Conservation (phyloP, 2,113 vertebrate species). For the Rutilus rutilus region DNA sequence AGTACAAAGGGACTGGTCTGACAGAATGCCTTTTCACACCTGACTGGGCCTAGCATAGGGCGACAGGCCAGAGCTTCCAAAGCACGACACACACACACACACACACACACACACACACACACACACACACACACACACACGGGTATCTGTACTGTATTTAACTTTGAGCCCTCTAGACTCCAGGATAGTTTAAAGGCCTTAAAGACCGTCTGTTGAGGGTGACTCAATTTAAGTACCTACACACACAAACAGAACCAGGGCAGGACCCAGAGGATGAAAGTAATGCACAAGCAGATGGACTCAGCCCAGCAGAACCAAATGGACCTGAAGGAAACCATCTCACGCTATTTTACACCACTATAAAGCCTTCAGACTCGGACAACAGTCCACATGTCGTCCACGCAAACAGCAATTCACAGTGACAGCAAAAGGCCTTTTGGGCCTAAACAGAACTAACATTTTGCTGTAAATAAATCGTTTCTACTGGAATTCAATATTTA, state of each 20-base stretch:
- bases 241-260: slow-evolving; percentile 41
- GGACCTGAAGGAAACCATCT: slow-evolving; percentile 44
- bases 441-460: neutral
- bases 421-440: neutral
- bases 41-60: slow-evolving; percentile 80
- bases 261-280: slow-evolving; percentile 48
- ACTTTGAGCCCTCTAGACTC: slow-evolving; percentile 68
- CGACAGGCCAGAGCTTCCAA: slow-evolving; percentile 79
- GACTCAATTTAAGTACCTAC: slow-evolving; percentile 76
- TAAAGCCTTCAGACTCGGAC: slow-evolving; percentile 14
- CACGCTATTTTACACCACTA: slow-evolving; percentile 40
- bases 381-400: slow-evolving; percentile 20
- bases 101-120: slow-evolving; percentile 50
- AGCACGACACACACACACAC: slow-evolving; percentile 49
- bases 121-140: slow-evolving; percentile 49
- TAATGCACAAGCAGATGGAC: slow-evolving; percentile 49
- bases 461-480: neutral
- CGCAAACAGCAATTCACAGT: neutral
- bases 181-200: slow-evolving; percentile 79
- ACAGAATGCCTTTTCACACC: slow-evolving; percentile 85
- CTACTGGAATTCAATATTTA: no score
- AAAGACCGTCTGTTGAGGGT: slow-evolving; percentile 82
- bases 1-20: slow-evolving; percentile 76
- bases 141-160: slow-evolving; percentile 56
- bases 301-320: slow-evolving; percentile 49